A percentile compares a stretch with the other conserved stretches of the same genome.
Evolutionary conservation across 1,140 invertebrate genomes (phyloP).

Genomic region (Cotesia typhae): DNA sequence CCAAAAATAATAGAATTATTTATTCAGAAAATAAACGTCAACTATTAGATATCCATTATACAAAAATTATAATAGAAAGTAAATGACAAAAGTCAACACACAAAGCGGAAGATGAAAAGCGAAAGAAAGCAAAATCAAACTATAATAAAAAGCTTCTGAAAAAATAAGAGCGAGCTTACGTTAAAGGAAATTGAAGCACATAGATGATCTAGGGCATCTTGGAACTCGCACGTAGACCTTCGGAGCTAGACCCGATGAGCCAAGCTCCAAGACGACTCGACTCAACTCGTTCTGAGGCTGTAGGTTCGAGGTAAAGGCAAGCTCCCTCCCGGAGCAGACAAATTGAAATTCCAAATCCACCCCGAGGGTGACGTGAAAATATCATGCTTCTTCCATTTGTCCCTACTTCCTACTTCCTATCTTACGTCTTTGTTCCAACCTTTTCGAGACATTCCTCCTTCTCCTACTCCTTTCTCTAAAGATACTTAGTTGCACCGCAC

Average conservation of each 20-base stretch:
- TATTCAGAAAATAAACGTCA: no score
- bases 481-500: no score
- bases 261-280: no score
- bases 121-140: background rate
- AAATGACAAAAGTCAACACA: no score
- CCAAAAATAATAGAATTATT: no score
- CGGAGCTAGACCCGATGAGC: slow-evolving; percentile 19
- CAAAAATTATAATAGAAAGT: no score
- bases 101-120: background rate
- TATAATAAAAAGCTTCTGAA: background rate
- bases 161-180: background rate
- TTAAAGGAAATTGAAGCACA: background rate
- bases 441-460: no score
- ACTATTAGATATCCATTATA: no score
- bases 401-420: background rate
- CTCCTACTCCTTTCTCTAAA: no score
- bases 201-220: slow-evolving; percentile 4
- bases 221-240: slow-evolving; percentile 9
- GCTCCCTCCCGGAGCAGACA: slow-evolving; percentile 12
- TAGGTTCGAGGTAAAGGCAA: background rate
- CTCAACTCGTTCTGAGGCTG: no score
- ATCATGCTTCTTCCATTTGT: slow-evolving; percentile 27
- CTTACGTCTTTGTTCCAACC: background rate
- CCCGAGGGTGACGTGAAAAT: slow-evolving; percentile 10
- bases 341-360: slow-evolving; percentile 36